Percentiles rank a stretch among this genome's conserved stretches.
phyloP scores from a whole-genome alignment of 2,888 invertebrate species.

The Hirtodrosophila alboralis region DNA sequence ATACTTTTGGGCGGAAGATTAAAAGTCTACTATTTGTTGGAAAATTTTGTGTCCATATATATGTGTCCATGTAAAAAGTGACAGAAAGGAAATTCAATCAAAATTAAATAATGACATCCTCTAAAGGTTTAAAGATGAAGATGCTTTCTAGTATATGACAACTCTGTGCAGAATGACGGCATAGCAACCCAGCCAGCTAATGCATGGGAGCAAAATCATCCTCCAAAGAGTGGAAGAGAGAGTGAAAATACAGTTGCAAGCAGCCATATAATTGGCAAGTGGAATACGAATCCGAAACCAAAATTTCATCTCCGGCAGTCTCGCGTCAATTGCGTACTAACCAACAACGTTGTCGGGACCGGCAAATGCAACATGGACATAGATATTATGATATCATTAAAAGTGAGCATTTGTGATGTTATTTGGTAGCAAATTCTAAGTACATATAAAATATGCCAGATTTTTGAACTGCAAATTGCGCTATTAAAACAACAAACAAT shows the following conservation, averaged over 20 bases:
- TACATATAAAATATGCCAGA: slow-evolving; percentile 17
- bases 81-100: slow-evolving; percentile 58
- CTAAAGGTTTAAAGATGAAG: no score
- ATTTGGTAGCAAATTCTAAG: slow-evolving; percentile 9
- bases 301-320: slow-evolving; percentile 38
- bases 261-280: slow-evolving; percentile 27
- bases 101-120: no score
- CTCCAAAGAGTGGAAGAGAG: slow-evolving; percentile 1
- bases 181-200: slow-evolving; percentile 10
- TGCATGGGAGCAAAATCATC: not conserved
- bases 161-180: slow-evolving; percentile 15
- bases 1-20: no score
- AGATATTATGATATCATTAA: slow-evolving; percentile 23
- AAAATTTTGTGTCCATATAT: no score
- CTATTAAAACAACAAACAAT: not conserved
- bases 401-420: slow-evolving; percentile 35
- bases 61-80: no score
- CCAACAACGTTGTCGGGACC: slow-evolving; percentile 54
- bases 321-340: slow-evolving; percentile 55
- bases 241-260: slow-evolving; percentile 13
- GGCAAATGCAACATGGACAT: slow-evolving; percentile 47
- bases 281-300: slow-evolving; percentile 17
- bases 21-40: no score
- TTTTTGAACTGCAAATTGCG: not conserved
- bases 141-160: slow-evolving; percentile 2